These are phyloP conservation scores for Capreolus pygargus DNA, from an alignment of 2,113 vertebrate genomes.

Conservation along the genomic window DNA sequence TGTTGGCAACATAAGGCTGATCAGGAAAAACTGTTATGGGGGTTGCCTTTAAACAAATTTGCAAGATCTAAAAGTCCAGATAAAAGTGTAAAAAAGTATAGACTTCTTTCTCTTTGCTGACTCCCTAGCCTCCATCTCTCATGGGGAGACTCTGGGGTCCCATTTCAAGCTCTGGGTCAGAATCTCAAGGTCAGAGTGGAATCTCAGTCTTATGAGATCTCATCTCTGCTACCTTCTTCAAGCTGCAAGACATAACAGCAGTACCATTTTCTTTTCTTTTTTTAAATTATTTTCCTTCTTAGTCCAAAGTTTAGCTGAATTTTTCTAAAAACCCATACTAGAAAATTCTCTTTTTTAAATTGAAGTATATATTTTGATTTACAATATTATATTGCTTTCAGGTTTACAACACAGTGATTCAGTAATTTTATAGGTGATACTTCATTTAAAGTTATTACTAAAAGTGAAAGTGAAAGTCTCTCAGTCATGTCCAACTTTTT, in stretches of 20 bases:
- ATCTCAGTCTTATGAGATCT: neutral
- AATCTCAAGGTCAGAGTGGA: neutral
- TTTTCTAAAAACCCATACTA: neutral
- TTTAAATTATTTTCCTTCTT: neutral
- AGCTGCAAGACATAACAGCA: neutral
- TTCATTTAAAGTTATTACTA: neutral
- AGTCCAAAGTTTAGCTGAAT: neutral
- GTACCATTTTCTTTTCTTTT: neutral
- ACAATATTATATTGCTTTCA: neutral
- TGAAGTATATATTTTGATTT: neutral
- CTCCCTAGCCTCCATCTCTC: neutral
- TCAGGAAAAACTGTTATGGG: neutral
- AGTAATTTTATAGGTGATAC: neutral
- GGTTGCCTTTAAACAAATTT: neutral
- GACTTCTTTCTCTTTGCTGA: neutral
- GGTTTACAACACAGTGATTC: neutral
- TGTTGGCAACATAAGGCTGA: neutral
- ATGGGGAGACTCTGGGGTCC: neutral
- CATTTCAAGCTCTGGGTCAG: neutral
- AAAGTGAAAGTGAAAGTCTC: neutral
- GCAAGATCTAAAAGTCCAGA: neutral
- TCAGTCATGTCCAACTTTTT: neutral
- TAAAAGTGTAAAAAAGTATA: neutral
- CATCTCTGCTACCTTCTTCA: neutral
- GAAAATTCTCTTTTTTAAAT: neutral